Evolutionary conservation across 1,140 invertebrate species (phyloP).

Genomic region (Bradynema listronoti): DNA sequence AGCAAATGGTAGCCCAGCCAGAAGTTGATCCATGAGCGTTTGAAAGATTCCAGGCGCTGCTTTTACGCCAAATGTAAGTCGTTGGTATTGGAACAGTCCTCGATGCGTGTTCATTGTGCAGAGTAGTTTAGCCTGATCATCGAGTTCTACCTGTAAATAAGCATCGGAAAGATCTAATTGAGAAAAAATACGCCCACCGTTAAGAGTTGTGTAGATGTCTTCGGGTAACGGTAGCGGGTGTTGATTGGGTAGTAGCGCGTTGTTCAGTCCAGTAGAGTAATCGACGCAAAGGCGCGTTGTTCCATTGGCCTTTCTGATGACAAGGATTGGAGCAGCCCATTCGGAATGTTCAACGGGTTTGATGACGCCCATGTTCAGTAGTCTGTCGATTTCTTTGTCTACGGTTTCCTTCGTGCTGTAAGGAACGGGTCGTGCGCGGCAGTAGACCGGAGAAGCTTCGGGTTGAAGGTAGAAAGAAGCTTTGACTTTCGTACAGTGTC

Average conservation of each 20-base stretch:
- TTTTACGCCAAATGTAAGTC: conserved; percentile 61
- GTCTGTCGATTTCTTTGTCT: conserved; percentile 48
- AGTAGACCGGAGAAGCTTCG: conserved; percentile 22
- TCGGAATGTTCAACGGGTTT: conserved; percentile 48
- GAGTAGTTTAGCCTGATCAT: conserved; percentile 37
- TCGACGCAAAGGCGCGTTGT: conserved; percentile 6
- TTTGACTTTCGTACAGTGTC: conserved; percentile 26
- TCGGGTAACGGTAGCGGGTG: conserved; percentile 50
- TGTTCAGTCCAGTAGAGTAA: conserved; percentile 44
- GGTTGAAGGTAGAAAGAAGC: conserved; percentile 28
- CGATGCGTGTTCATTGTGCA: conserved; percentile 34
- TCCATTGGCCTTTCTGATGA: conserved; percentile 53
- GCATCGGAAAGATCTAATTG: conserved; percentile 50
- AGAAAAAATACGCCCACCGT: conserved; percentile 41
- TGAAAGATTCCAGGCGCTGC: conserved; percentile 62
- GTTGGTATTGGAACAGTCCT: conserved; percentile 34
- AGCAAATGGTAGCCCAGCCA: conserved; percentile 48
- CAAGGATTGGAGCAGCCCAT: conserved; percentile 60
- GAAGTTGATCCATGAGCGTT: conserved; percentile 59
- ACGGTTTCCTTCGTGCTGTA: conserved; percentile 37
- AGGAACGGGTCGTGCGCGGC: conserved; percentile 42
- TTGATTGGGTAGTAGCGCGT: conserved; percentile 19
- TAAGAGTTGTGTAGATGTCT: conserved; percentile 42
- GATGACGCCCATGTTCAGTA: conserved; percentile 38
- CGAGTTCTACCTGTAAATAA: conserved; percentile 37